A percentile compares a stretch with the other conserved stretches of the same genome.
Evolutionary conservation across 2,888 invertebrate species (phyloP).

Genomic region (Sericinus montela): DNA sequence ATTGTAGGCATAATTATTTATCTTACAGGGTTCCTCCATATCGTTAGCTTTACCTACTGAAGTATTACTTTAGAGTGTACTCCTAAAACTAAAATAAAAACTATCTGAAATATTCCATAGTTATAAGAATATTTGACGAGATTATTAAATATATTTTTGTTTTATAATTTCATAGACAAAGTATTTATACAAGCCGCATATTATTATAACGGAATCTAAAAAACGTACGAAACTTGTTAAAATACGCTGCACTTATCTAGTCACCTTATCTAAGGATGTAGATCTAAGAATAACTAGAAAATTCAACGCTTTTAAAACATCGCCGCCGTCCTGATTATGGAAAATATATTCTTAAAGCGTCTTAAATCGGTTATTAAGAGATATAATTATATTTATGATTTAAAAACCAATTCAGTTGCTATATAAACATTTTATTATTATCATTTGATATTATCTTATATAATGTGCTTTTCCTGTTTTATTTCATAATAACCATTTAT

Average conservation of each 20-base stretch:
- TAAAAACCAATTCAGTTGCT: too few species aligned
- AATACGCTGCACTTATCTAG: slow-evolving; percentile 24
- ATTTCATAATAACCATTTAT: too few species aligned
- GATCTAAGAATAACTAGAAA: slow-evolving; percentile 2
- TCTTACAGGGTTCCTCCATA: slow-evolving; percentile 78
- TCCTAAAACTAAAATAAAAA: slow-evolving; percentile 51
- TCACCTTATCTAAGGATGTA: slow-evolving; percentile 14
- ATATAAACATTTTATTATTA: too few species aligned
- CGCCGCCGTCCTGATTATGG: slow-evolving; percentile 47
- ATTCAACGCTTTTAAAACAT: slow-evolving; percentile 42
- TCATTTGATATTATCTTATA: too few species aligned
- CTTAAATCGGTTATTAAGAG: not conserved
- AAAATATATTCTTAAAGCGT: slow-evolving; percentile 12
- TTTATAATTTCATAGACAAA: slow-evolving; percentile 24
- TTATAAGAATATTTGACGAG: slow-evolving; percentile 46
- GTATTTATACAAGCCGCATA: slow-evolving; percentile 23
- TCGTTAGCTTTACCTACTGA: slow-evolving; percentile 76
- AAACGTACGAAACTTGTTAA: slow-evolving; percentile 21
- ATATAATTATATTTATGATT: too few species aligned
- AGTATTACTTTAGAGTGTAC: slow-evolving; percentile 70
- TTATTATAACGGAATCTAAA: slow-evolving; percentile 18
- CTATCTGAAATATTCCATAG: slow-evolving; percentile 70
- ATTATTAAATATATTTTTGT: slow-evolving; percentile 39
- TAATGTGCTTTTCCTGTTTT: too few species aligned
- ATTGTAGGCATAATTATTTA: slow-evolving; percentile 62